Conservation (phyloP, 2,888 invertebrate genomes). For the Buathra laborator region DNA sequence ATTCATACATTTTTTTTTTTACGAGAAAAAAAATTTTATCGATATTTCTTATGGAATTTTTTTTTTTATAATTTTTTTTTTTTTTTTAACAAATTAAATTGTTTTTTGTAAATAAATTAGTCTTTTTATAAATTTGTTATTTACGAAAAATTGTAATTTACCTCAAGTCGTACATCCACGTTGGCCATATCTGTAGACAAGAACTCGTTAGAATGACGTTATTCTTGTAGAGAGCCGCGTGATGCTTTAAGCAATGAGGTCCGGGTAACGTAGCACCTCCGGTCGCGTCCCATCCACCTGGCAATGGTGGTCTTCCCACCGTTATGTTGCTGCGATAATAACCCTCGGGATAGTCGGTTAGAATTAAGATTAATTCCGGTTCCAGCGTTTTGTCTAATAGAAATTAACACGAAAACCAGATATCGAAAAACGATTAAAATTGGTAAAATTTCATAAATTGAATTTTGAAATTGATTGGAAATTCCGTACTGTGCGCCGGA, state of each 20-base stretch:
- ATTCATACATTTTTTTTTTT: neutral
- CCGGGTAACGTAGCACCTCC: constrained; percentile 82
- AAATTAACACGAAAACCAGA: neutral
- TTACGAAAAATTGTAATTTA: constrained; percentile 65
- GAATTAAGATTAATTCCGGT: constrained; percentile 77
- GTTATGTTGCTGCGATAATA: constrained; percentile 83
- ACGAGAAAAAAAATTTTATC: neutral
- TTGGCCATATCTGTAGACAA: constrained; percentile 93
- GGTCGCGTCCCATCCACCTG: constrained; percentile 85
- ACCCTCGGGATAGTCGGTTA: constrained; percentile 80
- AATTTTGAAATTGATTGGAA: neutral
- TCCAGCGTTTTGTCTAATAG: constrained; percentile 77
- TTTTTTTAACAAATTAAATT: too few species aligned
- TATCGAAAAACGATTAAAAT: neutral
- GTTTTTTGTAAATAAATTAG: too few species aligned
- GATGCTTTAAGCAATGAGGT: constrained; percentile 90
- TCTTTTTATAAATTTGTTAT: too few species aligned
- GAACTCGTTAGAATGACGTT: constrained; percentile 88
- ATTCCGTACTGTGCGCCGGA: constrained; percentile 78
- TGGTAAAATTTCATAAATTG: neutral
- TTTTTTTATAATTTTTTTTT: neutral
- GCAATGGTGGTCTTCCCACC: constrained; percentile 81
- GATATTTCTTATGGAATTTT: too few species aligned
- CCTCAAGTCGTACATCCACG: constrained; percentile 92
- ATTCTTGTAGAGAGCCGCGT: constrained; percentile 89